phyloP scores from a whole-genome alignment of 2,113 vertebrate species.

The Psilopogon haemacephalus region DNA sequence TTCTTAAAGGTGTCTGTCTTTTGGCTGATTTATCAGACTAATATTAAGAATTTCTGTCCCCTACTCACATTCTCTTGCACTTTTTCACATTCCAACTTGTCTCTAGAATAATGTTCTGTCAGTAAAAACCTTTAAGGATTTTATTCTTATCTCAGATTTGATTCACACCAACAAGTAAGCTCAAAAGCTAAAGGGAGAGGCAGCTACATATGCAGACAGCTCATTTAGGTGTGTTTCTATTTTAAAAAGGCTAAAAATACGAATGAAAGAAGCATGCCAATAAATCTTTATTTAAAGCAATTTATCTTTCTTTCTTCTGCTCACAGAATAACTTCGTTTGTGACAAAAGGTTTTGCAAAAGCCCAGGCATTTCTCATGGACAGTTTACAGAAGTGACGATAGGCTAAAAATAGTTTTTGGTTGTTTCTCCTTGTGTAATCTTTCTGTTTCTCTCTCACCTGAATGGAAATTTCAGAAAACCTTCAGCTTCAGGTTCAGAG shows the following conservation, averaged over 20 bases:
- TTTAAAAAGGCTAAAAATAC: neutral
- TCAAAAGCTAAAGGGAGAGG: neutral
- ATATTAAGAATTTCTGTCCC: neutral
- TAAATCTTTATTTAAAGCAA: neutral
- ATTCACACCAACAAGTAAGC: neutral
- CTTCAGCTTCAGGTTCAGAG: neutral
- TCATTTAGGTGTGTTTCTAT: neutral
- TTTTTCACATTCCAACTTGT: neutral
- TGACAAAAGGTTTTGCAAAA: neutral
- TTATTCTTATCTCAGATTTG: neutral
- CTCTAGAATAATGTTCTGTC: neutral
- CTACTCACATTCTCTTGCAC: neutral
- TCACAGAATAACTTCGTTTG: neutral
- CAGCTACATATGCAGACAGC: neutral
- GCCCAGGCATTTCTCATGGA: neutral
- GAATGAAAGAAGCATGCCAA: neutral
- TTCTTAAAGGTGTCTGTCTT: neutral
- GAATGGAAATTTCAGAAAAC: neutral
- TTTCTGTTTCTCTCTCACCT: neutral
- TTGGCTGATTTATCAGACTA: neutral
- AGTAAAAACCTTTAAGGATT: neutral
- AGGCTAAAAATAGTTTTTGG: neutral
- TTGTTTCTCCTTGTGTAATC: neutral
- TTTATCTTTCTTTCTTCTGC: neutral
- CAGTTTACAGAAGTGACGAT: neutral